Conservation (phyloP, 2,113 vertebrate genomes). For the Phrynosoma blainvillii region DNA sequence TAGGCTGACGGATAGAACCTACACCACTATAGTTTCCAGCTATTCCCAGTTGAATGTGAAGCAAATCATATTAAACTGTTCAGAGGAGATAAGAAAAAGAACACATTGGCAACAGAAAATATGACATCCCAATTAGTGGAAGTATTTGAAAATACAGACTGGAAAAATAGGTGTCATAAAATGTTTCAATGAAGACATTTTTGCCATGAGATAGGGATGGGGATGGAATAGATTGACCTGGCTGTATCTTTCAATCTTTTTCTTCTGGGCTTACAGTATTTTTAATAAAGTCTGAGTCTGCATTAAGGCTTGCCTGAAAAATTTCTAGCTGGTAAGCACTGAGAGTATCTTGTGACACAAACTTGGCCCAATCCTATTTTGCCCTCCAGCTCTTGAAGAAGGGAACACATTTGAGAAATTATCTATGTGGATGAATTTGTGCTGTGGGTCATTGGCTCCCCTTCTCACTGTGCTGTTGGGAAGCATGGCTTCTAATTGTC, state of each 20-base stretch:
- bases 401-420: neutral
- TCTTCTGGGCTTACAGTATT: neutral
- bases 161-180: neutral
- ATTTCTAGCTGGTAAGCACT: neutral
- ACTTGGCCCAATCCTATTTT: constrained; percentile 27
- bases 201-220: neutral
- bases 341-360: neutral
- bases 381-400: neutral
- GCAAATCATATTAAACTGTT: neutral
- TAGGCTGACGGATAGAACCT: neutral
- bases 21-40: neutral
- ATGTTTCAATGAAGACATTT: neutral
- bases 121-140: neutral
- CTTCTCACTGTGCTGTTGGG: neutral
- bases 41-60: neutral
- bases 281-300: neutral
- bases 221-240: neutral
- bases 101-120: neutral
- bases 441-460: neutral
- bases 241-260: neutral
- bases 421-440: constrained; percentile 19
- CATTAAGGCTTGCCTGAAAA: neutral
- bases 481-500: neutral
- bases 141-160: neutral
- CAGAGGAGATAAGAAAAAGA: neutral